Evolutionary conservation across 2,888 invertebrate species (phyloP).

Genomic region (Oscheius sp.): DNA sequence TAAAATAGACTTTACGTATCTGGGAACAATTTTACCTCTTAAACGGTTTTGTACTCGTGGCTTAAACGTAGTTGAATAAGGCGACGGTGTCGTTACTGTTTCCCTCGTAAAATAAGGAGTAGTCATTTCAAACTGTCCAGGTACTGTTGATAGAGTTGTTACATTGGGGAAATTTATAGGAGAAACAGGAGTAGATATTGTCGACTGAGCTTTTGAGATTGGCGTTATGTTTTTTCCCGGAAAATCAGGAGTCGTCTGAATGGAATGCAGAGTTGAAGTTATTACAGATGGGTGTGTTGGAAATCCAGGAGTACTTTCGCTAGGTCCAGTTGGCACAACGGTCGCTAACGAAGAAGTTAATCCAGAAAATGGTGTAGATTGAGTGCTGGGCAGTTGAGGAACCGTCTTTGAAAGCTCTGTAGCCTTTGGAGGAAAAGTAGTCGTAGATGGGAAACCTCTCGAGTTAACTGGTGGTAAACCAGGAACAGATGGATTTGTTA

Average conservation of each 20-base stretch:
- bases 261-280: neutral
- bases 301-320: conserved; percentile 5
- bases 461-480: no score
- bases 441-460: neutral
- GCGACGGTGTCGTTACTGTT: conserved; percentile 24
- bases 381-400: no score
- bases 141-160: no score
- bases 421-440: neutral
- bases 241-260: no score
- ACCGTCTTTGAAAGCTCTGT: neutral
- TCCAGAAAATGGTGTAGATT: neutral
- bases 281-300: neutral
- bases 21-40: neutral
- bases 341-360: neutral
- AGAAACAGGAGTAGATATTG: no score
- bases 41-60: conserved; percentile 11
- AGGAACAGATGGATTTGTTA: no score
- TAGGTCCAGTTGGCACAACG: no score
- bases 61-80: conserved; percentile 8
- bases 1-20: neutral
- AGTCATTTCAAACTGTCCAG: neutral
- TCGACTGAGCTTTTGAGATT: no score
- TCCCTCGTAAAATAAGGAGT: conserved; percentile 1
- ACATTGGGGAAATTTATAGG: neutral
- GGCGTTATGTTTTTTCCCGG: no score